A percentile compares a stretch with the other conserved stretches of the same genome.
These are phyloP conservation scores for Poecile atricapillus DNA, from an alignment of 2,113 vertebrate species.

Conservation along the genomic window DNA sequence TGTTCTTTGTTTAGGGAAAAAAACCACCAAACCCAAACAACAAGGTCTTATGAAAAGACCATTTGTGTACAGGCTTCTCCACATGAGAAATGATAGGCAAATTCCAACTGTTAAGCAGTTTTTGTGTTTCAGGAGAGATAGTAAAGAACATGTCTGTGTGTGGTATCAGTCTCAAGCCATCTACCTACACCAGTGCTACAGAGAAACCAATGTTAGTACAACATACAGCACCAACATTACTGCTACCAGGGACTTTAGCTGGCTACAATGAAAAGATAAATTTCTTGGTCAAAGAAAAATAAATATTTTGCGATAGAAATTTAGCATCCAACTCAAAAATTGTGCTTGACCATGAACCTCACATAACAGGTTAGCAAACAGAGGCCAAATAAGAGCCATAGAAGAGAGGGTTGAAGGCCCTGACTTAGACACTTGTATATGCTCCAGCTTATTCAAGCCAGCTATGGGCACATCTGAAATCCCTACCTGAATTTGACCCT, in stretches of 20 bases:
- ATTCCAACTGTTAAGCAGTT: not conserved
- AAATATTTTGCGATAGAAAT: not conserved
- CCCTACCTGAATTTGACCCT: not conserved
- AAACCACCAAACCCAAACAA: not conserved
- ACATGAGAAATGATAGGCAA: not conserved
- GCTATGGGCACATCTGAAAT: not conserved
- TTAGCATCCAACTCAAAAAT: not conserved
- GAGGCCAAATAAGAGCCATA: not conserved
- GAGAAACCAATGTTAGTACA: not conserved
- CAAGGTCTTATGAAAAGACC: not conserved
- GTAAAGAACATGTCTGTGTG: not conserved
- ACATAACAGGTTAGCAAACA: not conserved
- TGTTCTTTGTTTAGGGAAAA: not conserved
- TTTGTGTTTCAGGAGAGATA: not conserved
- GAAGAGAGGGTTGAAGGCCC: not conserved
- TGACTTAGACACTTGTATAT: not conserved
- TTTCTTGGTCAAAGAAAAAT: not conserved
- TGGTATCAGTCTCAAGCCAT: not conserved
- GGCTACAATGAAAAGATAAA: not conserved
- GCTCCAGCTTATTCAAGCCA: not conserved
- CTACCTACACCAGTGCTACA: not conserved
- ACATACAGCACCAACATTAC: not conserved
- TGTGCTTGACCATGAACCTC: not conserved
- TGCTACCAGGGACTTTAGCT: not conserved
- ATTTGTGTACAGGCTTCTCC: not conserved